Evolutionary conservation across 2,888 invertebrate species (phyloP), one percentile per base, ranked within the genome.

Genomic region (Coenonympha glycerion): DNA sequence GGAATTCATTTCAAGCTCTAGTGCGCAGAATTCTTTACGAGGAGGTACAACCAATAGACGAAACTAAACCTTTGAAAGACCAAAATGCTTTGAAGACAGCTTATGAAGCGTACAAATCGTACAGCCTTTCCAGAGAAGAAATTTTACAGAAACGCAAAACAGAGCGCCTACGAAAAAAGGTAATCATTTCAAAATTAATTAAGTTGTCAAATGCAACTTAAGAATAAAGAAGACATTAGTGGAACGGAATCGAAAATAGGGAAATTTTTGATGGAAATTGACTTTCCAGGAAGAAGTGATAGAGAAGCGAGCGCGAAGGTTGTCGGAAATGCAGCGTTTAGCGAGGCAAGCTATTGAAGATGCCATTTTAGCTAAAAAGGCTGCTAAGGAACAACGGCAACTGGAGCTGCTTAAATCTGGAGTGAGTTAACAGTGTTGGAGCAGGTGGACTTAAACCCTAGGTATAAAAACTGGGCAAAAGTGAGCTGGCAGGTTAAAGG

Each of bases 1-100:
- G 22, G 33, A 9, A 13, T 44, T 3, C 21, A 9, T 31, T 59
- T 59, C 11, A 56, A 85, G 85, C 73, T 3, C 54, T 85, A 30
- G 74, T 78, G 1, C 73, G 85, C 2, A 71, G 64, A 55, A 85
- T 85, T 9, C 68, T 86, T 0, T 84, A 86, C 52, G 76, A 83
- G 64, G 80, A 85, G 18, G 51, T 73, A 28, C 63, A 69, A 3
- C 52, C 57, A 0, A 56, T 68, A n/a, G 76, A 79, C 3, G 74
- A 73, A 1, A 56, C 55, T 0, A 74, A 73, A 40, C 55, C 69
- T 0, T 2, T 56, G 13, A 59, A 62, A 1, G 64, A 68, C 0
- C 65, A 69, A 19, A 31, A 52, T 0, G 64, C 65, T 0, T 57
- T 58, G 18, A 65, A 64, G 49, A 78, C 83, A 2, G 82, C 85